Base-by-base conservation (phyloP, 2,888 invertebrate species). In the Noctuana brunneofusca region DNA sequence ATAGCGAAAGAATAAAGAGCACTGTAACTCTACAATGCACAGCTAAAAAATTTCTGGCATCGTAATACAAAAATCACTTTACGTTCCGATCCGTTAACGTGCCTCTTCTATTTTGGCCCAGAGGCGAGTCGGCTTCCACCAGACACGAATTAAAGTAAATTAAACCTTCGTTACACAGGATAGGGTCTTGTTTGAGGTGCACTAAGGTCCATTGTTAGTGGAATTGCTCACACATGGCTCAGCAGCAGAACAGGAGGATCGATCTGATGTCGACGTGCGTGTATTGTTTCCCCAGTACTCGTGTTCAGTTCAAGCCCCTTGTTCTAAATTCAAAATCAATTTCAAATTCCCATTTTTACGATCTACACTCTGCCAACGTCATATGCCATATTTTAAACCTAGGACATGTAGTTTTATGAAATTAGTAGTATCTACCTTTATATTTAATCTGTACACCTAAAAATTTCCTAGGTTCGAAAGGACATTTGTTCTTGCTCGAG, bases 251-350 rank as follows among this genome's bases (percentile, higher is more conserved):
- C 62, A 56, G 55, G 49, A 62, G 53, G 52, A 59, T 55, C 55
- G 49, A 56, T 56, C 50, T 50, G 41, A 49, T 43, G 38, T 35
- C 38, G 32, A 62, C 54, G 46, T 52, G 70, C 69, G 62, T 69
- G 68, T 64, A 70, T 70, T 71, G 65, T 67, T 69, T 62, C 49
- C 63, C 63, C 65, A 65, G 58, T 65, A 63, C 58, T 66, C 65
- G 64, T 66, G 66, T 66, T 66, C 52, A 62, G 58, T 66, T 62
- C 65, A 66, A 65, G 58, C 46, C 46, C 24, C 58, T 43, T 59
- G 53, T 59, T 53, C 53, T 46, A 59, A 59, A 52, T 52, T 52
- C 52, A 43, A 59, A 59, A 43, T 43, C 53, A 46, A 59, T 46
- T 59, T 53, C 32, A 53, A 53, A 43, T 59, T 32, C 46, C 32